These are phyloP conservation scores for Apocheima hispidaria DNA, from an alignment of 2,888 invertebrate species.

Conservation along the genomic window DNA sequence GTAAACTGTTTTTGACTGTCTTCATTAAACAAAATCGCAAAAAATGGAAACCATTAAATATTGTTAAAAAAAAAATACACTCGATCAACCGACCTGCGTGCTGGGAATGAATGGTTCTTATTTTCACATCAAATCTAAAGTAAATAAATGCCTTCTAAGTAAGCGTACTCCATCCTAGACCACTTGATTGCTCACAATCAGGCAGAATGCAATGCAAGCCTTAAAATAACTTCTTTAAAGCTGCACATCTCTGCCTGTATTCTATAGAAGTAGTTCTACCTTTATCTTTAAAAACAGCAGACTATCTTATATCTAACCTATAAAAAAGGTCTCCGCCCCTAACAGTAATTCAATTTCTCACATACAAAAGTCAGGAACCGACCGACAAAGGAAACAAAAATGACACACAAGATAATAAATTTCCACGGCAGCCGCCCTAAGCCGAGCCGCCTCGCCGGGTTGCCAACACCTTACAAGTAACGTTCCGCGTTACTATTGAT, in stretches of 20 bases:
- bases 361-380: conserved; percentile 33
- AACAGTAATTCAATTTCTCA: conserved; percentile 34
- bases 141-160: too few species aligned
- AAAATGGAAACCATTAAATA: too few species aligned
- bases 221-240: neutral
- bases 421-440: conserved; percentile 27
- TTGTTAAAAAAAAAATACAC: too few species aligned
- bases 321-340: conserved; percentile 24
- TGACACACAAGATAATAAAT: conserved; percentile 34
- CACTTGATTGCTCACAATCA: too few species aligned
- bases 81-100: too few species aligned
- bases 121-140: too few species aligned
- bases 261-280: neutral
- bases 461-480: neutral
- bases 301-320: conserved; percentile 18
- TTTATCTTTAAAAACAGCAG: neutral
- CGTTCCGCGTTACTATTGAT: neutral
- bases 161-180: too few species aligned
- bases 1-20: too few species aligned
- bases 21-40: too few species aligned
- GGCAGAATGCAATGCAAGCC: too few species aligned
- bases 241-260: neutral
- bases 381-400: conserved; percentile 35
- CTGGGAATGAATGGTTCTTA: too few species aligned
- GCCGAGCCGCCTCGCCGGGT: conserved; percentile 4